Percentiles rank a stretch among this genome's conserved stretches.
phyloP scores from a whole-genome alignment of 2,113 vertebrate species.

The Alethe castanea region DNA sequence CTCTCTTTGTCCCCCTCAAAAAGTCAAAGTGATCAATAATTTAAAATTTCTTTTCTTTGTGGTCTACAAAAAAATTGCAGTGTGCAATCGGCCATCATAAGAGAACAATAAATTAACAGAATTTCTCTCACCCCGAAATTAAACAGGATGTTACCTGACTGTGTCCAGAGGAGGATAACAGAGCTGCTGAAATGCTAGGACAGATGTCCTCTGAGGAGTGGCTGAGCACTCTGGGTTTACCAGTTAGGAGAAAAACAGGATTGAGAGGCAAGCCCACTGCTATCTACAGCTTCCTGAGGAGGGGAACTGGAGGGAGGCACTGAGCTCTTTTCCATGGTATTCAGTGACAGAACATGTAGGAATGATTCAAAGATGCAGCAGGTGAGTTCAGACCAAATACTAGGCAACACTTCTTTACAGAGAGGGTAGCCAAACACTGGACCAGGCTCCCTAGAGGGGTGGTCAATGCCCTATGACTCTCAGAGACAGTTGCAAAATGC shows the following conservation, averaged over 20 bases:
- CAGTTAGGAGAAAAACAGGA: neutral
- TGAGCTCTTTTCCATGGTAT: neutral
- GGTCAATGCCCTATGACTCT: neutral
- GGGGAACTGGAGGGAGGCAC: neutral
- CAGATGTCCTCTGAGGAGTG: neutral
- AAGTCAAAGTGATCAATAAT: neutral
- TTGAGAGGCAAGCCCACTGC: neutral
- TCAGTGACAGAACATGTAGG: neutral
- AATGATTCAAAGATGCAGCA: neutral
- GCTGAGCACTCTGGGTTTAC: neutral
- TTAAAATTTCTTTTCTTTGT: neutral
- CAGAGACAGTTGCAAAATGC: neutral
- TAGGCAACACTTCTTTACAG: neutral
- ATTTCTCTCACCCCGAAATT: neutral
- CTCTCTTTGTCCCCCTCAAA: neutral
- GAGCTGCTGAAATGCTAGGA: neutral
- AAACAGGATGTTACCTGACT: neutral
- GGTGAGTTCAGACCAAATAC: neutral
- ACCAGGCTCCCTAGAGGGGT: neutral
- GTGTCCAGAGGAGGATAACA: neutral
- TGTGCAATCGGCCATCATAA: neutral
- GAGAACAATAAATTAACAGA: neutral
- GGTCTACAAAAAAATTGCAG: neutral
- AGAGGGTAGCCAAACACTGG: neutral
- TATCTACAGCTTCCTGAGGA: neutral